These are phyloP conservation scores for Balaeniceps rex DNA, from an alignment of 2,113 vertebrate genomes.

Conservation along the genomic window DNA sequence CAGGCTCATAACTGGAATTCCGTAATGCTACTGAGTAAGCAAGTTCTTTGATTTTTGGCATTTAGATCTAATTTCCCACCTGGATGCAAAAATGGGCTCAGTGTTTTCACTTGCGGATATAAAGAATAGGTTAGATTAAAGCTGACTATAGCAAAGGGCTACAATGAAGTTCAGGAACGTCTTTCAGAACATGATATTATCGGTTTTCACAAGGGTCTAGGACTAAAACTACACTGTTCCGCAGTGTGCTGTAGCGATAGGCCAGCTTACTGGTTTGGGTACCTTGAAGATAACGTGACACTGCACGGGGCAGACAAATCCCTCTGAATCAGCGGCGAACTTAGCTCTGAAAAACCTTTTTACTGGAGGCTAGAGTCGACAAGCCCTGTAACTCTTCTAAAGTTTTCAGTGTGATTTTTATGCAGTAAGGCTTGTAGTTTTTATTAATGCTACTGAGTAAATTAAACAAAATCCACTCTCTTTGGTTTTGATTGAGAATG, in stretches of 20 bases:
- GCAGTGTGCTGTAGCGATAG: not conserved
- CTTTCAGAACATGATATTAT: not conserved
- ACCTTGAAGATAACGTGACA: fast-evolving
- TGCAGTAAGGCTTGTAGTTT: not conserved
- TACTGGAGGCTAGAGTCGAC: not conserved
- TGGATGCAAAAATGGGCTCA: not conserved
- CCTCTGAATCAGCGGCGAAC: not conserved
- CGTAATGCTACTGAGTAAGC: not conserved
- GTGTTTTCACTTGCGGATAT: not conserved
- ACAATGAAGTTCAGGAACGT: not conserved
- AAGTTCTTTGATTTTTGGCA: not conserved
- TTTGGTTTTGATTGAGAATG: not conserved
- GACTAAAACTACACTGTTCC: not conserved
- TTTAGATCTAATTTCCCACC: not conserved
- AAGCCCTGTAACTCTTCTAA: not conserved
- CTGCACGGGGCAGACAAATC: not conserved
- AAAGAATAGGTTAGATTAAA: not conserved
- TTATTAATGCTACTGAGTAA: not conserved
- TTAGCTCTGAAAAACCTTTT: not conserved
- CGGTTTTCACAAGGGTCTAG: not conserved
- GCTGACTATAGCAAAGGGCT: not conserved
- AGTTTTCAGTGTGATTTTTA: not conserved
- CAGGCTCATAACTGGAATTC: not conserved
- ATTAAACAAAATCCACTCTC: not conserved
- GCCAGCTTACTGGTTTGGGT: not conserved